Base-by-base conservation (phyloP, 1,140 invertebrate genomes). In the Trachymyrmex cornetzi region DNA sequence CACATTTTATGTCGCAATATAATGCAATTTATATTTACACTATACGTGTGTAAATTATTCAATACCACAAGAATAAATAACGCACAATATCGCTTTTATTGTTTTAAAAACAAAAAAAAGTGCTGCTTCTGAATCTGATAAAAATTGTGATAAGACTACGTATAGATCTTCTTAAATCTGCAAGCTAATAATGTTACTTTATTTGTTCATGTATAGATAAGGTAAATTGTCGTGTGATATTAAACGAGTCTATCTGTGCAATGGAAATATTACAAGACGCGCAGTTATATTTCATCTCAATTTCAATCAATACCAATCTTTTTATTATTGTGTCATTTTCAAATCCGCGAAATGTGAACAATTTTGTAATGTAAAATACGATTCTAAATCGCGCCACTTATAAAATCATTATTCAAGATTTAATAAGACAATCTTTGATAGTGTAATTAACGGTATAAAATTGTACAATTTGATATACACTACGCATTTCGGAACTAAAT, bases 201-300 rank as follows among this genome's bases (percentile, higher is more conserved):
- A 74, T 89, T 89, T 89, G 77, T 77, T 82, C 69, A 12, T 9
- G 50, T 48, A 30, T 14, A 89, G 88, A 89, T 89, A 89, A 89
- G 57, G 34, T n/a, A 69, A 81, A 57, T 80, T n/a, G 61, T 16
- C 14, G 11, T 1, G 30, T 11, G 30, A 77, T 14, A 22, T 59
- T 53, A 22, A 27, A 19, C 27, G 9, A 22, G 38, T 27, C n/a
- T 19, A 24, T 14, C 7, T 50, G 30, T 22, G 24, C 12, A 38
- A 44, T 4, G 3, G 14, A 53, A 24, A 59, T 34, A 7, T 81
- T 38, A 66, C 16, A 4, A 22, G 14, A 14, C 16, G 9, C 6
- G 6, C 79, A 82, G 53, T 82, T 59, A 61, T 11, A 59, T 22
- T 61, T 59, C 7, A 48, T 48, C 24, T 55, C 64, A 81, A 71